Percentiles rank a stretch among this genome's conserved stretches.
phyloP scores from a whole-genome alignment of 2,888 invertebrate genomes.

The Pristionchus entomophagus region DNA sequence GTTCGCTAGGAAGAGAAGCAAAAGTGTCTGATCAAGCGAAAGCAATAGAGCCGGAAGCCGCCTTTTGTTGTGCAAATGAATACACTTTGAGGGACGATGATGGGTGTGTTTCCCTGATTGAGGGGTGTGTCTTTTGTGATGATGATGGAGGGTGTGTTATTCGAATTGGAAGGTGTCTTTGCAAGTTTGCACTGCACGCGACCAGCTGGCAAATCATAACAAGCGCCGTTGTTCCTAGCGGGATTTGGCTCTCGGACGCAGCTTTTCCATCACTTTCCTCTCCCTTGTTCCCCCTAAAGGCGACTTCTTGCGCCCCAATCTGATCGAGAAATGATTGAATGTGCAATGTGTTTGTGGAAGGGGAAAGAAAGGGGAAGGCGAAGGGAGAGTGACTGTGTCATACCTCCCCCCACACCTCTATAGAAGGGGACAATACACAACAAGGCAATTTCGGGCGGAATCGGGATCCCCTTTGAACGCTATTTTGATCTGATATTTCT shows the following conservation, averaged over 20 bases:
- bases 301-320: slow-evolving; percentile 3
- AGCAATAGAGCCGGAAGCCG: not conserved
- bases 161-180: not conserved
- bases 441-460: slow-evolving; percentile 2
- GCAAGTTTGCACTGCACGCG: too few species aligned
- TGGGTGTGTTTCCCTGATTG: not conserved
- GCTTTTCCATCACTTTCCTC: not conserved
- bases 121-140: too few species aligned
- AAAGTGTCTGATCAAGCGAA: slow-evolving; percentile 33
- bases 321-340: slow-evolving; percentile 33
- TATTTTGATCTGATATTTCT: not conserved
- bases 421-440: not conserved
- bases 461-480: not conserved
- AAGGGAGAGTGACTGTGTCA: not conserved
- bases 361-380: not conserved
- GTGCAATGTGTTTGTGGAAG: slow-evolving; percentile 38
- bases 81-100: not conserved
- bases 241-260: not conserved
- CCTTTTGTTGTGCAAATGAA: slow-evolving; percentile 12
- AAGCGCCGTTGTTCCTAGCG: slow-evolving; percentile 1
- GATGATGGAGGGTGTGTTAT: not conserved
- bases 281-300: not conserved
- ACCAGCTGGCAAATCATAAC: not conserved
- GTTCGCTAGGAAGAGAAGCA: not conserved
- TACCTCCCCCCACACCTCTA: not conserved